Base-by-base conservation (phyloP, 2,888 invertebrate species). In the Synanthedon tipuliformis region DNA sequence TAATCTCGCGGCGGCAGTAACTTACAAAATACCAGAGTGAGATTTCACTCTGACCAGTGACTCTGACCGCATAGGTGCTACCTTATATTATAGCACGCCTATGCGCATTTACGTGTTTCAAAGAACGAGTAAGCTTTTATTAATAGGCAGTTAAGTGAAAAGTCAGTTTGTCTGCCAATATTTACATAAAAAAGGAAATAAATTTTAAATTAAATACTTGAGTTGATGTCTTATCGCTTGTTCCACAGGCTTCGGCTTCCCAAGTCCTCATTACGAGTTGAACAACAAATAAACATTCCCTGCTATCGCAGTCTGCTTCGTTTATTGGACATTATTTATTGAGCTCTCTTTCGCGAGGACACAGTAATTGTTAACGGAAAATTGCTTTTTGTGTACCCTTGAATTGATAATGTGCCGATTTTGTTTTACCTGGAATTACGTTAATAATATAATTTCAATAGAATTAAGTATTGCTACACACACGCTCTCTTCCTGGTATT, bases 251-350 rank as follows among this genome's bases (percentile, higher is more conserved):
- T 55, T 56, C 58, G 55, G 49, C 61, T 63, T 59, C 55, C 59
- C 61, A 61, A 64, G 69, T 69, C 65, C 73, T 78, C 69, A 75
- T 78, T 78, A 77, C 69, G 67, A 75, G 69, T 71, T 65, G 70
- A 73, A 75, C 74, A 78, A 75, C 74, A 76, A 77, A 76, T 78
- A 78, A 78, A 76, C 69, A 73, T 65, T 58, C 66, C 59, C 58
- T 67, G 63, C 64, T 63, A 66, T 66, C 66, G 57, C 56, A 57
- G 62, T 64, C 68, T 66, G 57, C 63, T 49, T 49, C 68, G 66
- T 73, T 73, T 72, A 75, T 78, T 73, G 75, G 71, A 73, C 71
- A 73, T 73, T 76, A 74, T 79, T 79, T 76, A 75, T 71, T 64
- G 70, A 64, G 64, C 63, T 60, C 58, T 57, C 55, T 60, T 56